These are phyloP conservation scores for Eupithecia inturbata DNA, from an alignment of 2,888 invertebrate species.

Conservation along the genomic window DNA sequence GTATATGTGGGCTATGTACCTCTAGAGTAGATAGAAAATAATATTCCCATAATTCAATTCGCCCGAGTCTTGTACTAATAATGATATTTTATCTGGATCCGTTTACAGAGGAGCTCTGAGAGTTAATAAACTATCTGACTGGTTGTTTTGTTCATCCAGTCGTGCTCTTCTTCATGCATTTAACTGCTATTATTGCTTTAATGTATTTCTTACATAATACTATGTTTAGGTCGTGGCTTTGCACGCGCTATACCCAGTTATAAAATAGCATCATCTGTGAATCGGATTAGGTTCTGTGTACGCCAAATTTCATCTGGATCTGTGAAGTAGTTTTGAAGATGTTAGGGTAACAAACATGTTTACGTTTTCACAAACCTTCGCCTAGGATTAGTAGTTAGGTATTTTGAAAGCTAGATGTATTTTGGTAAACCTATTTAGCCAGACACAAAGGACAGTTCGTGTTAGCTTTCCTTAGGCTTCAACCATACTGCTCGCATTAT, in stretches of 20 bases:
- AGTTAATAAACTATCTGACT: background rate
- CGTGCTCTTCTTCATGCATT: background rate
- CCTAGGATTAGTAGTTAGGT: background rate
- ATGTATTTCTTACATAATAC: background rate
- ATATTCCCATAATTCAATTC: background rate
- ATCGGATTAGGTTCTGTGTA: background rate
- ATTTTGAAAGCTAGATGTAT: background rate
- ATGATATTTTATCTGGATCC: constrained; percentile 4
- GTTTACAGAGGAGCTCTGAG: background rate
- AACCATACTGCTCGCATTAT: too few relatives aligned
- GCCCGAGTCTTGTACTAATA: background rate
- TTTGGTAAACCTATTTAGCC: background rate
- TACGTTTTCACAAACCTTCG: background rate
- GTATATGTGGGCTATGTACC: background rate
- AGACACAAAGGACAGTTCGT: background rate
- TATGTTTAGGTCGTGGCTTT: background rate
- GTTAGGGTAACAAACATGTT: background rate
- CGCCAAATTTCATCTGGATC: background rate
- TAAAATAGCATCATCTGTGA: background rate
- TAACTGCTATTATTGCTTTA: background rate
- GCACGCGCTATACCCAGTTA: background rate
- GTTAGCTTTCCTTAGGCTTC: too few relatives aligned
- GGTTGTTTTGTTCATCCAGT: background rate
- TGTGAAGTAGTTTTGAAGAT: too few relatives aligned
- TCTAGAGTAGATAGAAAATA: background rate